phyloP scores from a whole-genome alignment of 2,797 vertebrate genomes.

The Tangara arthus region DNA sequence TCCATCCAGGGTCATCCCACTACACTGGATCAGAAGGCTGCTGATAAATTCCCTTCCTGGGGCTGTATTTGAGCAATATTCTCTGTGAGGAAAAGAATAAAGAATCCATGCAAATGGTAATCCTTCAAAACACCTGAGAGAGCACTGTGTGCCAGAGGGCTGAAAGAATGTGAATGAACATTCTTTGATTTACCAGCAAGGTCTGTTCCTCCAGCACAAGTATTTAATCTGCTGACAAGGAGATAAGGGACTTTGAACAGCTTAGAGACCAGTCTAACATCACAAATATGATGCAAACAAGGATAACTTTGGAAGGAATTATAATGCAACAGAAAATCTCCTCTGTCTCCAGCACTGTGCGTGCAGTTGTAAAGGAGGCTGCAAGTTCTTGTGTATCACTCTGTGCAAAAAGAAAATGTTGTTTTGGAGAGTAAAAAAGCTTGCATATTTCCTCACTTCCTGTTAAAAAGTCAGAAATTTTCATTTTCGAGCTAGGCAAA shows the following conservation, averaged over 20 bases:
- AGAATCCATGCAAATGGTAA: not conserved
- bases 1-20: not conserved
- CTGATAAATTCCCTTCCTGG: not conserved
- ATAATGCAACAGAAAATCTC: not conserved
- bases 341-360: not conserved
- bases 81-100: not conserved
- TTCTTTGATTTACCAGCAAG: not conserved
- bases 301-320: not conserved
- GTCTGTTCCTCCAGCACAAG: not conserved
- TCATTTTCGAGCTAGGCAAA: not conserved
- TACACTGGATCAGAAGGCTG: not conserved
- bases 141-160: not conserved
- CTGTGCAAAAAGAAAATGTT: not conserved
- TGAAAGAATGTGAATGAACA: not conserved
- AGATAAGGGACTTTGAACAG: conserved; percentile 4
- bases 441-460: not conserved
- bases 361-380: not conserved
- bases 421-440: not conserved
- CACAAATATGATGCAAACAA: not conserved
- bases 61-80: not conserved
- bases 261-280: not conserved
- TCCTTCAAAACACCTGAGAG: conserved; percentile 8
- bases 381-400: not conserved
- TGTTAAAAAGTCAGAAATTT: not conserved
- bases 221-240: conserved; percentile 23